Evolutionary conservation across 2,797 vertebrate genomes (phyloP).

Genomic region (Falco cherrug): DNA sequence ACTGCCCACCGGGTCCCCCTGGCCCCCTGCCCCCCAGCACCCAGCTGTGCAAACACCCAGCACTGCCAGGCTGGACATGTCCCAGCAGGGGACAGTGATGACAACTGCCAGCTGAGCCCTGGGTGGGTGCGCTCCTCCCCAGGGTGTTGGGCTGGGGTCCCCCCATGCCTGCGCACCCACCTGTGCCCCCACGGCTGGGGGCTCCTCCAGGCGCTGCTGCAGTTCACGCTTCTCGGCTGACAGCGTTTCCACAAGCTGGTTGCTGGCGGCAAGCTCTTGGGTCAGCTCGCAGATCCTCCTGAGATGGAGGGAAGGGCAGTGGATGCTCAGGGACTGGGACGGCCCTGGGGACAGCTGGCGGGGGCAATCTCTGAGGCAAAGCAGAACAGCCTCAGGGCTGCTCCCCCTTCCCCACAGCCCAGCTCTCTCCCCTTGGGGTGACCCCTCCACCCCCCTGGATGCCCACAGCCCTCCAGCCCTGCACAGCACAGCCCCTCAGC

Average conservation of each 20-base stretch:
- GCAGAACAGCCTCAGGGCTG: background rate
- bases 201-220: conserved; percentile 31
- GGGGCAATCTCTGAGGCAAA: background rate
- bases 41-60: rapidly evolving
- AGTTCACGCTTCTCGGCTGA: conserved; percentile 77
- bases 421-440: background rate
- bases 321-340: background rate
- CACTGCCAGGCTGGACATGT: background rate
- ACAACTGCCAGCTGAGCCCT: background rate
- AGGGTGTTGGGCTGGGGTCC: background rate
- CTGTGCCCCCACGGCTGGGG: background rate
- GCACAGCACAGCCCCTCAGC: background rate
- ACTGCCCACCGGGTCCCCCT: rapidly evolving
- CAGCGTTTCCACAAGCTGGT: conserved; percentile 80
- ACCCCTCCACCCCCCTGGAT: background rate
- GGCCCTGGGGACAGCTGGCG: background rate
- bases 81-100: background rate
- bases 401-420: background rate
- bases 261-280: conserved; percentile 80
- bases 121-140: rapidly evolving
- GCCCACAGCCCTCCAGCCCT: rapidly evolving
- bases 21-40: background rate
- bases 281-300: conserved; percentile 84
- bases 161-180: background rate
- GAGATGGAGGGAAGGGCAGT: background rate